Evolutionary conservation across 2,888 invertebrate genomes (phyloP), one percentile per base, ranked within the genome.

Genomic region (Rhingia rostrata): DNA sequence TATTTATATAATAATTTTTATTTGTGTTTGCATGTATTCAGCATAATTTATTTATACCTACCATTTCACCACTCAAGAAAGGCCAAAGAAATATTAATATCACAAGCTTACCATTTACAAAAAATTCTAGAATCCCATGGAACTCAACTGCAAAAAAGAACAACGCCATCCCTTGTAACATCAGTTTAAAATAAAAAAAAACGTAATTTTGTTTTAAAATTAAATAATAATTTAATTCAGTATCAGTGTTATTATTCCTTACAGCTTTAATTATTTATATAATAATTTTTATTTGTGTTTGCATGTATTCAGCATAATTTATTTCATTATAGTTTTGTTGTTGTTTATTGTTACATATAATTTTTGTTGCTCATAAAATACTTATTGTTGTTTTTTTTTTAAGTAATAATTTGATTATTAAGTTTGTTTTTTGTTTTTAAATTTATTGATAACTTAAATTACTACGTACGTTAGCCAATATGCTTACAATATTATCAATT

Each of bases 181-280:
- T 3, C 3, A n/a, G 22, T 4, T 6, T 37, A 37, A n/a, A n/a
- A 12, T 3, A 0, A 3, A 74, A 75, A 4, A 51, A 66, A 75
- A 61, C 30, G 0, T 9, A 14, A 35, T 0, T 41, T 72, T 84
- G 84, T 84, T 84, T 84, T 84, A 80, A 75, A 80, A 84, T 84
- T 84, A 84, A 84, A 80, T 75, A 84, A 84, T 84, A 84, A 84
- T 84, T 84, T 84, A 84, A 84, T 84, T 84, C 84, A 69, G 69
- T 80, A 84, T 84, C 84, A 84, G 75, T 84, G 73, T 84, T 69
- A 69, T 84, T 70, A 74, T 70, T 74, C 14, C 79, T 84, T 84
- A 84, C 80, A 84, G 60, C 70, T 74, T 37, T 60, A 84, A 74
- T 82, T 60, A 70, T 72, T 63, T 54, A 75, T 66, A 66, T 53